Percentiles rank a stretch among this genome's conserved stretches.
Evolutionary conservation across 2,888 invertebrate genomes (phyloP).

Genomic region (Taphrorychus bicolor): DNA sequence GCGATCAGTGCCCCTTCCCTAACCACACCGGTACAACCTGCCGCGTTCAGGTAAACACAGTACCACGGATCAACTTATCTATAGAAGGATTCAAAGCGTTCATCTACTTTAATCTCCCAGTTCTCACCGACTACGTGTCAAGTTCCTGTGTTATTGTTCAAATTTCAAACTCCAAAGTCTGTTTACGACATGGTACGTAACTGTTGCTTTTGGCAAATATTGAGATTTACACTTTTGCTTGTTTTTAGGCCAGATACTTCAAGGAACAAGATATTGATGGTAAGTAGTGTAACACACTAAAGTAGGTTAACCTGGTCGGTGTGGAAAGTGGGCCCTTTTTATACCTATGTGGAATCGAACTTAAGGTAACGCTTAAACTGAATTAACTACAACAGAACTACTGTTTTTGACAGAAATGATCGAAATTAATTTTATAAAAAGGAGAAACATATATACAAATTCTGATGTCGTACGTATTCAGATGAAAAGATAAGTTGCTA

Average conservation of each 20-base stretch:
- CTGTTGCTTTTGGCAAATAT: not conserved
- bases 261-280: constrained; percentile 96
- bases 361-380: too few relatives aligned
- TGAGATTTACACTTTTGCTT: not conserved
- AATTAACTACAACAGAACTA: too few relatives aligned
- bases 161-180: not conserved
- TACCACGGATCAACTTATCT: constrained; percentile 16
- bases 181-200: constrained; percentile 16
- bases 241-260: constrained; percentile 86
- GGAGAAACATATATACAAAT: too few relatives aligned
- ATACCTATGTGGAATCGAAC: too few relatives aligned
- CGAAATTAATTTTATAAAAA: too few relatives aligned
- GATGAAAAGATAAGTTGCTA: too few relatives aligned
- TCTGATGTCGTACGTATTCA: too few relatives aligned
- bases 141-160: not conserved
- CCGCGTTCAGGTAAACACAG: constrained; percentile 26
- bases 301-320: not conserved
- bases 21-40: constrained; percentile 24
- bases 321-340: too few relatives aligned
- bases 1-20: constrained; percentile 13
- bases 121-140: constrained; percentile 28
- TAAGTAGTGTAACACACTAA: constrained; percentile 63
- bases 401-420: too few relatives aligned
- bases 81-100: not conserved
- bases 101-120: constrained; percentile 9